These are phyloP conservation scores for Gobiocypris rarus DNA, from an alignment of 2,113 vertebrate genomes.

Conservation along the genomic window DNA sequence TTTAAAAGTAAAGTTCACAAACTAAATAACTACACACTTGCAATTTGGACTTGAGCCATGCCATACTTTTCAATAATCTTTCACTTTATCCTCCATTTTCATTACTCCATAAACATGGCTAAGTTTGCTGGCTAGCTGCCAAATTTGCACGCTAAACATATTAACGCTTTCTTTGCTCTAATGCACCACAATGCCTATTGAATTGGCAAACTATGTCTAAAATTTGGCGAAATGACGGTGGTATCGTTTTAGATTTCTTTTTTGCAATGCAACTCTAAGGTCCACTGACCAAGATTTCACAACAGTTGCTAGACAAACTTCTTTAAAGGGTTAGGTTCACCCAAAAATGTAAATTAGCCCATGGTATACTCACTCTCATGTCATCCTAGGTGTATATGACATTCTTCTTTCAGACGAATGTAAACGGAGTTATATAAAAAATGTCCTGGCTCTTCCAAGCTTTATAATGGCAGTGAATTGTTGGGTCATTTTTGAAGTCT, in stretches of 20 bases:
- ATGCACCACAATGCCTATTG: not conserved
- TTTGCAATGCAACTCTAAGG: not conserved
- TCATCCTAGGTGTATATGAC: no score
- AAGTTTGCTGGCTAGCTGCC: not conserved
- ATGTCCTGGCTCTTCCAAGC: no score
- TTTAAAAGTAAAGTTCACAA: not conserved
- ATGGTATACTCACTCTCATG: no score
- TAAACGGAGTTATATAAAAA: no score
- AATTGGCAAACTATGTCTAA: not conserved
- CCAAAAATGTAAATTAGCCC: no score
- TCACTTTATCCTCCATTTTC: not conserved
- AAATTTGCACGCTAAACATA: not conserved
- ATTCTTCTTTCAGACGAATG: no score
- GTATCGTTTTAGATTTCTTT: not conserved
- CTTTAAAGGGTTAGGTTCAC: not conserved
- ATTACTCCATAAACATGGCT: not conserved
- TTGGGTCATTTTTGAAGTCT: no score
- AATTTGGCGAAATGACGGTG: not conserved
- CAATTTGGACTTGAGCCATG: not conserved
- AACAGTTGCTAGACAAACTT: not conserved
- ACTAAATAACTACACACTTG: not conserved
- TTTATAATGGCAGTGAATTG: no score
- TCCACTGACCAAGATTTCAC: not conserved
- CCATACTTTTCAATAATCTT: not conserved
- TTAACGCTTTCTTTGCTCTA: not conserved